Evolutionary conservation across 2,888 invertebrate genomes (phyloP), one percentile per base, ranked within the genome.

Genomic region (Plagodis pulveraria): DNA sequence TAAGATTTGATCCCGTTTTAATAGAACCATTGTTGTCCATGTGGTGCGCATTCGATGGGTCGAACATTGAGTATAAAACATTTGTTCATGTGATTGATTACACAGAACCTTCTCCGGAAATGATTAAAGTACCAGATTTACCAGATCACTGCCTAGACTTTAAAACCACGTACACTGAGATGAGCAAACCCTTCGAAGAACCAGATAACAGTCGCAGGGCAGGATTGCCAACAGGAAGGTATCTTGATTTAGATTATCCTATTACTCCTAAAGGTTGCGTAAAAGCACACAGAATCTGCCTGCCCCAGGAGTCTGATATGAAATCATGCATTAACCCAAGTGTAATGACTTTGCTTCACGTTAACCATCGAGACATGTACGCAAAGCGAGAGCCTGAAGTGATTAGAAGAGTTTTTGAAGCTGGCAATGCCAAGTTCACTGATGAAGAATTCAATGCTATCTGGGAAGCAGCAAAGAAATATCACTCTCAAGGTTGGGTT

Each of bases 81-180:
- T 94, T 94, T 70, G 81, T 93, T 6, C 84, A 86, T 50, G 73
- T 94, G 5, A 75, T 94, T 11, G 90, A 94, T 71, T 88, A 86
- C 50, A 88, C 83, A 68, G 78, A 83, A 65, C 84, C 84, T 7
- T 82, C 82, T 22, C 87, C 88, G 35, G 80, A 85, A 56, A 77
- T 93, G 33, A 86, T 89, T 5, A 88, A 90, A 78, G 81, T 93
- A 59, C 67, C 76, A 0, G 93, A 91, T 69, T 41, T 88, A 22
- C 71, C 77, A 6, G 58, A 69, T 10, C 77, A 83, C 8, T 90
- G 88, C 64, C 70, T 87, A 6, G 80, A 88, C 65, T 90, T 81
- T 70, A 69, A 76, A 33, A 92, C 90, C 11, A 91, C 89, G 12
- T 91, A 91, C 57, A 76, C 68, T 10, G 90, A 89, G 68, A 89